phyloP scores from a whole-genome alignment of 2,888 invertebrate species.

The Tachystola acroxantha region DNA sequence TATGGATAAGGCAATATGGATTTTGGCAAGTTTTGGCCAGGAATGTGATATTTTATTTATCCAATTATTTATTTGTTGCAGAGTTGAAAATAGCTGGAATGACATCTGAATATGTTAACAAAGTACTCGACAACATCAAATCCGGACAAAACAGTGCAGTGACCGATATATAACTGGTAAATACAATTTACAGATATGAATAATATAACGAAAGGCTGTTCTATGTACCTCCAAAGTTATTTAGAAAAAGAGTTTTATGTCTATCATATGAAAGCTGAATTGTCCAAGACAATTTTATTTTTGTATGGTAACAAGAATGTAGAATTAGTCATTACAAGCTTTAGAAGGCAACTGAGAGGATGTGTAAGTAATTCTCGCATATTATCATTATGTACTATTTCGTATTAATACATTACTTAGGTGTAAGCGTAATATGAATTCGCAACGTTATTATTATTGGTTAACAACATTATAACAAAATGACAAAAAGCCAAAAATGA shows the following conservation, averaged over 20 bases:
- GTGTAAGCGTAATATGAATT: no score
- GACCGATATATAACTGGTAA: slow-evolving; percentile 79
- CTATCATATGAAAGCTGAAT: slow-evolving; percentile 56
- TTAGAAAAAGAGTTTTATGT: slow-evolving; percentile 55
- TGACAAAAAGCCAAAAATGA: no score
- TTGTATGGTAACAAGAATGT: slow-evolving; percentile 53
- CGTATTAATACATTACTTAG: no score
- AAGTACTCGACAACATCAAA: slow-evolving; percentile 91
- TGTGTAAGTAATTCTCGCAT: slow-evolving; percentile 28
- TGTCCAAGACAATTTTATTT: slow-evolving; percentile 73
- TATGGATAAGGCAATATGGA: no score
- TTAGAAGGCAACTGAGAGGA: slow-evolving; percentile 58
- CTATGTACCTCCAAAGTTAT: slow-evolving; percentile 77
- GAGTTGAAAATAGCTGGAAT: slow-evolving; percentile 93
- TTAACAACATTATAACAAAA: no score
- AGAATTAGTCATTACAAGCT: slow-evolving; percentile 60
- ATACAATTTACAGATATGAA: slow-evolving; percentile 36
- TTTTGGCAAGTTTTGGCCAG: no score
- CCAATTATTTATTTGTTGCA: slow-evolving; percentile 51
- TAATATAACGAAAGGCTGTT: slow-evolving; percentile 73
- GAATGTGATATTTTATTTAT: no score
- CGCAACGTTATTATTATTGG: no score
- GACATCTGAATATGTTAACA: slow-evolving; percentile 96
- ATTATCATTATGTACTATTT: slow-evolving; percentile 16
- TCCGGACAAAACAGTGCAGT: slow-evolving; percentile 88